Evolutionary conservation across 2,797 vertebrate genomes (phyloP), one percentile per base, ranked within the genome.

Genomic region (Karalla daura): DNA sequence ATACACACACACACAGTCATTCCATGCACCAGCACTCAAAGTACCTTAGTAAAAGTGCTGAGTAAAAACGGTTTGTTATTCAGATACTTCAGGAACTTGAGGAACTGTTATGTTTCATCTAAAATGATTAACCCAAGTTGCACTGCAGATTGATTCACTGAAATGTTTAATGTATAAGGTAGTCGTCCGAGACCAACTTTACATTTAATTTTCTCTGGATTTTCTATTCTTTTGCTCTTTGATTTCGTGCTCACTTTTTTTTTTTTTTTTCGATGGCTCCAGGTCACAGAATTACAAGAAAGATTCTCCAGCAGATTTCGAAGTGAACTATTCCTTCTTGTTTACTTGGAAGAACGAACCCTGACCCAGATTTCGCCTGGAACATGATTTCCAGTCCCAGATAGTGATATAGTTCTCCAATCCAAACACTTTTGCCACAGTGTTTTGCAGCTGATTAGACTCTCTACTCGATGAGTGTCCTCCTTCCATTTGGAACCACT

Each of bases 401-500:
- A 46, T 62, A 47, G 21, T 2, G 18, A n/a, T 17, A 32, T 13
- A 32, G 21, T 46, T 45, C 11, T 5, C 17, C 7, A 9, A 28
- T 7, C 35, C 18, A 30, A 21, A 15, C 39, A 75, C 35, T 71
- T 49, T 35, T 59, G 18, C 13, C 18, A 17, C 62, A 27, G 52
- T 5, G 11, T 49, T 59, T 60, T 4, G 0, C 23, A 27, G 23
- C 17, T 35, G 35, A 60, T 68, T 28, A 27, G 23, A 28, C 40
- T 50, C 3, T 53, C 33, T 36, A 36, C 43, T 54, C 25, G 27
- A 40, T 45, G 25, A 54, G 18, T 1, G 17, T 27, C 50, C 45
- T 65, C 14, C 11, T 70, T 53, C n/a, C 47, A 54, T 50, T 65
- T 52, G 52, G 5, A 61, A 64, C 44, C 40, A 33, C 5, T 20